A percentile compares a stretch with the other conserved stretches of the same genome.
Conservation (phyloP, 1,140 invertebrate species). For the Drosophila littoralis region DNA sequence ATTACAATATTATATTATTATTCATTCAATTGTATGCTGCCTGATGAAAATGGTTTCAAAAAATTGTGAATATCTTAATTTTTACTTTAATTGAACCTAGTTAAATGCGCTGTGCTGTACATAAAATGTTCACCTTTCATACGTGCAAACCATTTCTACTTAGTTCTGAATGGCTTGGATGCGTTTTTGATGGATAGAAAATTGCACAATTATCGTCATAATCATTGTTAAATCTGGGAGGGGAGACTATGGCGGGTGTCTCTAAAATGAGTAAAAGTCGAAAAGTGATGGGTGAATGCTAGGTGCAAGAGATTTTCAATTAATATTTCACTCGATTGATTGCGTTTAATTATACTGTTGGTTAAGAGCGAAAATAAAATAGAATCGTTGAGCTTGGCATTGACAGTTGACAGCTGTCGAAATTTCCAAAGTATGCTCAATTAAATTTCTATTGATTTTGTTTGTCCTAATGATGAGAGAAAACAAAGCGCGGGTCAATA, state of each 20-base stretch:
- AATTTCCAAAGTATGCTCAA: constrained; percentile 61
- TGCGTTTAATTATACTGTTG: constrained; percentile 51
- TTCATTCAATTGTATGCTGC: no score
- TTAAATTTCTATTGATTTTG: constrained; percentile 60
- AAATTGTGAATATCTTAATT: no score
- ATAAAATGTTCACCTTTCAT: constrained; percentile 16
- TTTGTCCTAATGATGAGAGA: not conserved
- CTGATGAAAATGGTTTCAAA: no score
- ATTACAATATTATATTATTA: no score
- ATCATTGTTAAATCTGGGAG: constrained; percentile 23
- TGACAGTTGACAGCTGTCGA: constrained; percentile 66
- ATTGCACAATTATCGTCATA: constrained; percentile 57
- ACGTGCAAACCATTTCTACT: constrained; percentile 11
- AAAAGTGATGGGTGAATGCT: not conserved
- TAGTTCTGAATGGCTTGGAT: constrained; percentile 24
- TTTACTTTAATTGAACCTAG: not conserved
- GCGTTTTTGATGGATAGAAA: constrained; percentile 39
- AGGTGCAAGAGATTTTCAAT: constrained; percentile 43
- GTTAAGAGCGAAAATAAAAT: constrained; percentile 32
- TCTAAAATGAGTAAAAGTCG: not conserved
- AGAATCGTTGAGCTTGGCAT: constrained; percentile 30
- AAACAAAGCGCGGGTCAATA: constrained; percentile 35
- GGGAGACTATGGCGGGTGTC: not conserved
- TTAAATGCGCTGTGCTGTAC: not conserved
- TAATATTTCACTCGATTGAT: constrained; percentile 75